A percentile compares a stretch with the other conserved stretches of the same genome.
These are phyloP conservation scores for Lepetodrilus schrolli DNA, from an alignment of 2,888 invertebrate genomes.

Conservation along the genomic window DNA sequence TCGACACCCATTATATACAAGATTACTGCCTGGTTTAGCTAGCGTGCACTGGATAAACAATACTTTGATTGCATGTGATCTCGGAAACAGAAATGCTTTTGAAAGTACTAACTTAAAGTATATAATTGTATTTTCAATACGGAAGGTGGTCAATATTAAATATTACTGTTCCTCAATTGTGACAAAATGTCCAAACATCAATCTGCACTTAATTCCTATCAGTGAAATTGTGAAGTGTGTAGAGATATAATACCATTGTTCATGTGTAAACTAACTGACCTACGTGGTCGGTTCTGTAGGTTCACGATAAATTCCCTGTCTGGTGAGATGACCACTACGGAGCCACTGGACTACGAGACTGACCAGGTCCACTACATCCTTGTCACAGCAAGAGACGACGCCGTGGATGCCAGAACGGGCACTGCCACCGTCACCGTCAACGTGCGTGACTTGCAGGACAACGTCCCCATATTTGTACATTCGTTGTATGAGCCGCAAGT, in stretches of 20 bases:
- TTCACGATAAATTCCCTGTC: constrained; percentile 56
- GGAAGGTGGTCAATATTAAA: no score
- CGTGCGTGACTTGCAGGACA: constrained; percentile 65
- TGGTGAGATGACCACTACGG: constrained; percentile 55
- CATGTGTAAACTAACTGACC: not conserved
- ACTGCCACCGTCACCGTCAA: constrained; percentile 60
- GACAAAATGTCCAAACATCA: no score
- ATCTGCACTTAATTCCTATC: no score
- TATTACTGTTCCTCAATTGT: no score
- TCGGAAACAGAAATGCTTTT: no score
- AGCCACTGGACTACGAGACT: constrained; percentile 55
- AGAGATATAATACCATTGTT: not conserved
- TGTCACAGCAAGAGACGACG: constrained; percentile 54
- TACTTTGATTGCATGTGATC: not conserved
- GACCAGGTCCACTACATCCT: constrained; percentile 45
- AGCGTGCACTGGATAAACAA: not conserved
- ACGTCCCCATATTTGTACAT: constrained; percentile 63
- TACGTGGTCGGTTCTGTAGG: constrained; percentile 35
- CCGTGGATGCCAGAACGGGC: constrained; percentile 50
- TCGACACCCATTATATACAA: not conserved
- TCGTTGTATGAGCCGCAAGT: constrained; percentile 50
- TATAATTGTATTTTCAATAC: no score
- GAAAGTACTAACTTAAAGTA: no score
- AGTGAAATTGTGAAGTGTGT: no score
- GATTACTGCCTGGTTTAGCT: not conserved